Evolutionary conservation across 2,113 vertebrate species (phyloP), one percentile per base, ranked within the genome.

Genomic region (Thymallus thymallus): DNA sequence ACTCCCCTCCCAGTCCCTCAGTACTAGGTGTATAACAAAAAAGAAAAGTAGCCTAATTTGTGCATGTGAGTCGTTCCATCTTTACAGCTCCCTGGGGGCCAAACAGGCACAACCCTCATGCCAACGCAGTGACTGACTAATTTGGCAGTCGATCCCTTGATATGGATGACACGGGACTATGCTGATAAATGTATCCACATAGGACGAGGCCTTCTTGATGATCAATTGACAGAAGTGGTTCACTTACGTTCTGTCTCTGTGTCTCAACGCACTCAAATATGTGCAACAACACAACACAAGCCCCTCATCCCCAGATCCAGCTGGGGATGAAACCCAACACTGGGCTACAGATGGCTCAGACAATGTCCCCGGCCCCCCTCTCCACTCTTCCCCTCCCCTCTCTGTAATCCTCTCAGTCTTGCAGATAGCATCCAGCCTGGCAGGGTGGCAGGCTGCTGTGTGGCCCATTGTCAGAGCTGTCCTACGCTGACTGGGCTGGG

Each of bases 11-110:
- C 48, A 51, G 16, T 45, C 65, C 62, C 62, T 64, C 30, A n/a
- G 60, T 13, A 51, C 24, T 46, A 12, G 18, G 70, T 60, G 4
- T 16, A 35, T 30, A 45, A 6, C 62, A n/a, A 30, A 29, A 80
- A 82, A 10, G 35, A 78, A 84, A 90, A 85, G 82, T 80, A 88
- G 82, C 82, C 86, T 88, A 85, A 86, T 91, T 89, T 87, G 78
- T 72, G 73, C 32, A 73, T 74, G 79, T 64, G 48, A 56, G 46
- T 41, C 35, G 35, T 84, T 83, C 84, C 68, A 64, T 60, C 77
- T 73, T 72, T 61, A 72, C 29, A 12, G 72, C 77, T 87, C 88
- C 85, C 86, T 29, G 48, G 16, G 48, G 48, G 13, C 48, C 48
- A 51, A 51, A 51, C 48, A 18, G 48, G 16, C 48, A 13, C 12